Conservation (phyloP, 1,140 invertebrate species). For the Lordiphosa stackelbergi region DNA sequence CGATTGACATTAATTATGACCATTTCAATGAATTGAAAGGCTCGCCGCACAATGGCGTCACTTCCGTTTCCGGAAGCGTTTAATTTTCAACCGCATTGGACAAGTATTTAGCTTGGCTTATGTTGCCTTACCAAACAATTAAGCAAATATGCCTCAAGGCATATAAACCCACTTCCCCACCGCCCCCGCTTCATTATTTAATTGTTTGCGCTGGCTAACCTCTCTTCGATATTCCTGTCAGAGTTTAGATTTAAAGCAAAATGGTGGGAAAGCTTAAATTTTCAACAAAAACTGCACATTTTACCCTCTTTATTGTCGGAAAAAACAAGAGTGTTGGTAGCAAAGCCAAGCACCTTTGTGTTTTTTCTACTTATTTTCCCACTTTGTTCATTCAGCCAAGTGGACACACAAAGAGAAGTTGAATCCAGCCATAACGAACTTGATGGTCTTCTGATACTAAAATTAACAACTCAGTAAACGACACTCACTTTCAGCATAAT, state of each 20-base stretch:
- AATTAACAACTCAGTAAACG: too few species aligned
- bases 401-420: too few species aligned
- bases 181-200: not conserved
- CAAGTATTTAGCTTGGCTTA: conserved; percentile 18
- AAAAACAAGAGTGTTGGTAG: too few species aligned
- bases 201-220: conserved; percentile 21
- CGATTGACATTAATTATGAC: conserved; percentile 25
- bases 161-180: not conserved
- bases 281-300: too few species aligned
- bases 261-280: too few species aligned
- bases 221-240: conserved; percentile 3
- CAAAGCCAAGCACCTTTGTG: too few species aligned
- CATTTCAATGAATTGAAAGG: conserved; percentile 63
- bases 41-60: conserved; percentile 9
- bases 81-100: conserved; percentile 27
- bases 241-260: not conserved
- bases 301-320: too few species aligned
- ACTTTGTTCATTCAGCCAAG: too few species aligned
- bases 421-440: too few species aligned
- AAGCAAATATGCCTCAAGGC: conserved; percentile 37
- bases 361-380: too few species aligned
- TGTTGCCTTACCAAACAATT: conserved; percentile 35
- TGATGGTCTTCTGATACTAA: too few species aligned
- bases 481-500: too few species aligned
- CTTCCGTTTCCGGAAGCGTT: conserved; percentile 34